Percentiles rank a stretch among this genome's conserved stretches.
These are phyloP conservation scores for Stenchaetothrips biformis DNA, from an alignment of 2,888 invertebrate species.

Conservation along the genomic window DNA sequence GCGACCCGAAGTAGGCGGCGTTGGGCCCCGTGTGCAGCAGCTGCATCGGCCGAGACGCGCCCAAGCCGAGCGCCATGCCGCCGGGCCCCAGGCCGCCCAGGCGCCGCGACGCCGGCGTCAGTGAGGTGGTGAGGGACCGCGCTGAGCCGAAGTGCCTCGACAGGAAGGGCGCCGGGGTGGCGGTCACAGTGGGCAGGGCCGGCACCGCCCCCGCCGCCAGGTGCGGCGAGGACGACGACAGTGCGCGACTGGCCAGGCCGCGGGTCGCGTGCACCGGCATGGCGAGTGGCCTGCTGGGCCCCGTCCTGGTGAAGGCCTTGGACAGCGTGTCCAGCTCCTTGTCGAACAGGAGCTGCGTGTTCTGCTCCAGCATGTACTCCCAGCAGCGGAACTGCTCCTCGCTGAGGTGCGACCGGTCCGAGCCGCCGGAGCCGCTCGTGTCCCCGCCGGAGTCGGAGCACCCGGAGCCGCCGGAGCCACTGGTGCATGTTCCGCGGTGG, in stretches of 20 bases:
- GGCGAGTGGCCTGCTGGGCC: too few relatives aligned
- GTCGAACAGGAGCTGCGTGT: conserved; percentile 80
- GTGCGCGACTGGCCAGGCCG: neutral
- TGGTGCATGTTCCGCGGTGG: neutral
- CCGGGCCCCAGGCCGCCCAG: neutral
- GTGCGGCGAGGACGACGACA: conserved; percentile 13
- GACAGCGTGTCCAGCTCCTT: conserved; percentile 79
- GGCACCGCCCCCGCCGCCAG: neutral
- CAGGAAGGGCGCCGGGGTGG: neutral
- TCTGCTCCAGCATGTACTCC: conserved; percentile 90
- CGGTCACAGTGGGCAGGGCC: neutral
- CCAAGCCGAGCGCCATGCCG: neutral
- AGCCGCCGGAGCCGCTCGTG: conserved; percentile 45
- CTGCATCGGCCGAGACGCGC: conserved; percentile 46
- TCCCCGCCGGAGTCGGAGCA: conserved; percentile 11
- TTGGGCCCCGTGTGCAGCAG: conserved; percentile 67
- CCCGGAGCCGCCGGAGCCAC: conserved; percentile 7
- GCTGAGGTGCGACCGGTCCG: conserved; percentile 48
- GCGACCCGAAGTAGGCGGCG: conserved; percentile 80
- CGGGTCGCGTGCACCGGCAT: conserved; percentile 44
- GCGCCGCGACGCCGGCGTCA: neutral
- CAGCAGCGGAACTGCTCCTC: conserved; percentile 89
- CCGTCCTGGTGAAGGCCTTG: conserved; percentile 48
- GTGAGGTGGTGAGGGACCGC: neutral
- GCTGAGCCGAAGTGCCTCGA: conserved; percentile 10